These are phyloP conservation scores for Grammomys dolichurus DNA, from an alignment of 2,113 vertebrate species.

Conservation along the genomic window DNA sequence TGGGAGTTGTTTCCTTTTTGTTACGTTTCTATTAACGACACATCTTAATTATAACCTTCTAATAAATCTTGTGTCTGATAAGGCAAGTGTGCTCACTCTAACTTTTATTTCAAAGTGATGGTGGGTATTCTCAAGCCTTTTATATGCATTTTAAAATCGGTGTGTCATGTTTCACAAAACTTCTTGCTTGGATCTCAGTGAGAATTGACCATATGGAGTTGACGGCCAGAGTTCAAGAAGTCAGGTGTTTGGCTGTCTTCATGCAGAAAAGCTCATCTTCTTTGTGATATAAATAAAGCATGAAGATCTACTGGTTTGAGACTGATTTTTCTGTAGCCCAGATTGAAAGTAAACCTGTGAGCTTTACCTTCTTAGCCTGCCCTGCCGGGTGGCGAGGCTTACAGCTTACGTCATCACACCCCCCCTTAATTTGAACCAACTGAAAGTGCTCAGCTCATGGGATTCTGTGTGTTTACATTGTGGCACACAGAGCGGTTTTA, in stretches of 20 bases:
- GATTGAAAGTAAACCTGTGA: no score
- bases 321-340: not conserved
- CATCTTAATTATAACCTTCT: constrained; percentile 21
- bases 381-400: no score
- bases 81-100: not conserved
- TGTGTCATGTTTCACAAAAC: constrained; percentile 26
- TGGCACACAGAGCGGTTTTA: not conserved
- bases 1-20: not conserved
- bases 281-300: not conserved
- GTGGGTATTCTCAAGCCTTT: not conserved
- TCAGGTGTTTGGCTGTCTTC: not conserved
- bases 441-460: not conserved
- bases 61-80: not conserved
- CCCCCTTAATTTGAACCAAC: not conserved
- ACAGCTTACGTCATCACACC: not conserved
- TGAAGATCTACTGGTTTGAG: not conserved
- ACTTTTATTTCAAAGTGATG: constrained; percentile 5
- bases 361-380: not conserved
- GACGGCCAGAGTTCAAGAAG: not conserved
- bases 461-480: not conserved
- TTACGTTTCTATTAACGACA: not conserved
- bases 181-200: not conserved
- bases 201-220: not conserved
- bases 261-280: not conserved
- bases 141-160: constrained; percentile 9